Base-by-base conservation (phyloP, 2,888 invertebrate species). In the Seladonia tumulorum region DNA sequence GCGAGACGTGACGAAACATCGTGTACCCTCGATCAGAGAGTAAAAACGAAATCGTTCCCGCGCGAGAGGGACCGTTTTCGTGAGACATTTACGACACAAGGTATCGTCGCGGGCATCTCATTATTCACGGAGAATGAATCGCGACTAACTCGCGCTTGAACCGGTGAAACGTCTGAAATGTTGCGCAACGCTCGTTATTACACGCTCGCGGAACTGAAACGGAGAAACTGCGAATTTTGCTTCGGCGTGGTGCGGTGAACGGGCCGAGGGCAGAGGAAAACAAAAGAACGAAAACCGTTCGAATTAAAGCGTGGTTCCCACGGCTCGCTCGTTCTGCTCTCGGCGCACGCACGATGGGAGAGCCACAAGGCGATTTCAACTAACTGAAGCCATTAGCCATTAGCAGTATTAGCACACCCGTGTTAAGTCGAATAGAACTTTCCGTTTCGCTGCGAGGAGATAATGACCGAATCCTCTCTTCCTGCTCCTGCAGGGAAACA, bases 141-240 rank as follows among this genome's bases (percentile, higher is more conserved):
- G 85, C 81, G 60, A 70, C 81, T 86, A 89, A 87, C 87, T 89
- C 82, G 74, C 83, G 79, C 57, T 79, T 71, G 80, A 88, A 80
- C 68, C 57, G 63, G 57, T 3, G 73, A 74, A 84, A 49, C 63
- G 87, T 66, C 63, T 73, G 71, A n/a, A 18, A 68, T 35, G 83
- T 86, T 90, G 75, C 85, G 90, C 70, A 87, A 90, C 79, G 47
- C 74, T 79, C 77, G 80, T 85, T 82, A 86, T 84, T 82, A 76
- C 68, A 70, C 70, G 57, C 71, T 63, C 79, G 84, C 85, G 85
- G 81, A 82, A 87, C 76, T 68, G 82, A 86, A 83, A 81, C 49
- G 79, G 83, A 68, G 81, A 85, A 87, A 83, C 85, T 29, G 78
- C 70, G 81, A 85, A 73, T 72, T 70, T 75, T 66, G 75, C 63